A percentile compares a stretch with the other conserved stretches of the same genome.
These are phyloP conservation scores for Emydocephalus ijimae DNA, from an alignment of 2,113 vertebrate species.

Conservation along the genomic window DNA sequence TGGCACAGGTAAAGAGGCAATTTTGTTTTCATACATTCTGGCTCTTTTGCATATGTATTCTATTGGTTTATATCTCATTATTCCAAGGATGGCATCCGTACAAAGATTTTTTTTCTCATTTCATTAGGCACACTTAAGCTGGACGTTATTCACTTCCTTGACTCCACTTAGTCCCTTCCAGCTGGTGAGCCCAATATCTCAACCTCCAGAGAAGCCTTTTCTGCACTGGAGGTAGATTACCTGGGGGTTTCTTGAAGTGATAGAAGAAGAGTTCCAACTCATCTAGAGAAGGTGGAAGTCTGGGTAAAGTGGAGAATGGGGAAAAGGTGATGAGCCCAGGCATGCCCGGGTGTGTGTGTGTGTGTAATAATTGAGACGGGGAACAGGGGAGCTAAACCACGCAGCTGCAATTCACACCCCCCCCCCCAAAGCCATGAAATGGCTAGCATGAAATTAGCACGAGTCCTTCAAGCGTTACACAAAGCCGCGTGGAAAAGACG, in stretches of 20 bases:
- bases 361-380: neutral
- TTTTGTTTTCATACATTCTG: neutral
- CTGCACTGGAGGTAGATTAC: neutral
- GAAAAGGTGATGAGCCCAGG: neutral
- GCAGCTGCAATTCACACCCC: neutral
- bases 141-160: neutral
- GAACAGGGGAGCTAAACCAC: neutral
- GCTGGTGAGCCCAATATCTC: neutral
- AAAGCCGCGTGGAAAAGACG: neutral
- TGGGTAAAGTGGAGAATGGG: neutral
- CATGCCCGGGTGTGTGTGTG: neutral
- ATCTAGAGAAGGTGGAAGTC: neutral
- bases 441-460: neutral
- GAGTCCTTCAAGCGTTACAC: neutral
- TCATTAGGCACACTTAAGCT: neutral
- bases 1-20: neutral
- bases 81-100: neutral
- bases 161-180: neutral
- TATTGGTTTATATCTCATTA: neutral
- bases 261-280: neutral
- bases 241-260: neutral
- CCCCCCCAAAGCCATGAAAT: neutral
- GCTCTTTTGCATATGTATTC: neutral
- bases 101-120: neutral
- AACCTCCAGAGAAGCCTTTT: neutral